Conservation (phyloP, 2,797 vertebrate genomes). For the Spea hammondii region DNA sequence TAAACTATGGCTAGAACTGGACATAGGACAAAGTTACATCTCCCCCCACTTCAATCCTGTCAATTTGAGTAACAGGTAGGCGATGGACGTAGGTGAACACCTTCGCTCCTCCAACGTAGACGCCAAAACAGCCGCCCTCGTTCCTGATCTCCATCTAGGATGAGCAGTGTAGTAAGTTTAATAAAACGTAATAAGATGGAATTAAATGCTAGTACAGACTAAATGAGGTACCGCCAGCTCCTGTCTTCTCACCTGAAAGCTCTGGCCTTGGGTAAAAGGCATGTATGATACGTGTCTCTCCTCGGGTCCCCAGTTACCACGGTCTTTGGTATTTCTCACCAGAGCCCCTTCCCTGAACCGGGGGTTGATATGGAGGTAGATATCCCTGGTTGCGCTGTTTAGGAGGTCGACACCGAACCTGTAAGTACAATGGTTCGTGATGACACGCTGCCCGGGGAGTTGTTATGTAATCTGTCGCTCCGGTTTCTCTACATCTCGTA, state of each 20-base stretch:
- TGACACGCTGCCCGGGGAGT: no score
- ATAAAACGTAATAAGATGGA: neutral
- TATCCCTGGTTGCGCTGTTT: constrained; percentile 42
- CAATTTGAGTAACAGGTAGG: constrained; percentile 45
- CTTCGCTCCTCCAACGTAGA: constrained; percentile 29
- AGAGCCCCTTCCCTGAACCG: constrained; percentile 43
- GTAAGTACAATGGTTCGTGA: neutral
- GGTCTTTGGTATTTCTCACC: constrained; percentile 48
- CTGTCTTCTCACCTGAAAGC: constrained; percentile 46
- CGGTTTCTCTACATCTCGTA: no score
- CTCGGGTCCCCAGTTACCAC: constrained; percentile 44
- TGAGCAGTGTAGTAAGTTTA: neutral
- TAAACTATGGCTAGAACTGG: constrained; percentile 30
- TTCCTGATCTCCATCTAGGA: constrained; percentile 50
- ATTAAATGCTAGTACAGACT: neutral
- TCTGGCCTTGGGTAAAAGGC: constrained; percentile 42
- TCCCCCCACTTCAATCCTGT: constrained; percentile 50
- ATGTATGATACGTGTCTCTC: constrained; percentile 34
- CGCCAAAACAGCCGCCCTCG: constrained; percentile 12
- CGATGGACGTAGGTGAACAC: constrained; percentile 46
- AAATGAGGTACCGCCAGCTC: neutral
- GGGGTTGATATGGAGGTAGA: constrained; percentile 48
- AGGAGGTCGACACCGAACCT: constrained; percentile 52
- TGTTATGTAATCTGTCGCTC: no score
- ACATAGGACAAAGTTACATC: constrained; percentile 47